Percentiles rank a stretch among this genome's conserved stretches.
phyloP scores from a whole-genome alignment of 2,888 invertebrate species.

The Drosophila quasianomalipes region DNA sequence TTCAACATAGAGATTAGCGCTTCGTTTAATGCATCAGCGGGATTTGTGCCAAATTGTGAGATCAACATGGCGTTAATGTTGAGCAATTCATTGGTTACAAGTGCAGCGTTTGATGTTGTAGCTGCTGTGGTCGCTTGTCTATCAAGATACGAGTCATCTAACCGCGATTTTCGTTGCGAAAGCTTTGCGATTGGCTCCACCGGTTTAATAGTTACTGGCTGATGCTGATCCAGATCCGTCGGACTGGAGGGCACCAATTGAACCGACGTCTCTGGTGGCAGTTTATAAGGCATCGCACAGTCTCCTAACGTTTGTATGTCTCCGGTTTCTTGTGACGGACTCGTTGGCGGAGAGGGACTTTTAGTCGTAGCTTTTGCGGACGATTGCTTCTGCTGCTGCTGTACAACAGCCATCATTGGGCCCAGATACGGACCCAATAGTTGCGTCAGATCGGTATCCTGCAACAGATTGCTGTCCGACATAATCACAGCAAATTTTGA shows the following conservation, averaged over 20 bases:
- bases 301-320: conserved; percentile 50
- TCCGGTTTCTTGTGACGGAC: conserved; percentile 37
- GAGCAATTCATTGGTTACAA: conserved; percentile 58
- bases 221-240: conserved; percentile 59
- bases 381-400: conserved; percentile 68
- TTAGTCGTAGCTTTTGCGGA: conserved; percentile 8
- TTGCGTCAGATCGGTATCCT: conserved; percentile 84
- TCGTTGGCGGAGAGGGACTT: conserved; percentile 27
- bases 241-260: conserved; percentile 83
- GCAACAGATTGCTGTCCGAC: conserved; percentile 83
- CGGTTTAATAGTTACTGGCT: conserved; percentile 8
- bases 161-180: conserved; percentile 34
- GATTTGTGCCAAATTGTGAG: conserved; percentile 61
- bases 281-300: conserved; percentile 82
- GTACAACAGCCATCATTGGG: conserved; percentile 72
- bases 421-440: conserved; percentile 83
- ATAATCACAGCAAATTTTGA: conserved; percentile 84
- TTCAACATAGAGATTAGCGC: conserved; percentile 77
- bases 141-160: conserved; percentile 24
- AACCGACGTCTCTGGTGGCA: conserved; percentile 85
- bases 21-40: conserved; percentile 72
- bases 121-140: conserved; percentile 11
- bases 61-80: conserved; percentile 65
- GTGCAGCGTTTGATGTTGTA: conserved; percentile 55
- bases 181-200: conserved; percentile 28